Evolutionary conservation across 2,888 invertebrate species (phyloP), one percentile per base, ranked within the genome.

Genomic region (Lampropteryx suffumata): DNA sequence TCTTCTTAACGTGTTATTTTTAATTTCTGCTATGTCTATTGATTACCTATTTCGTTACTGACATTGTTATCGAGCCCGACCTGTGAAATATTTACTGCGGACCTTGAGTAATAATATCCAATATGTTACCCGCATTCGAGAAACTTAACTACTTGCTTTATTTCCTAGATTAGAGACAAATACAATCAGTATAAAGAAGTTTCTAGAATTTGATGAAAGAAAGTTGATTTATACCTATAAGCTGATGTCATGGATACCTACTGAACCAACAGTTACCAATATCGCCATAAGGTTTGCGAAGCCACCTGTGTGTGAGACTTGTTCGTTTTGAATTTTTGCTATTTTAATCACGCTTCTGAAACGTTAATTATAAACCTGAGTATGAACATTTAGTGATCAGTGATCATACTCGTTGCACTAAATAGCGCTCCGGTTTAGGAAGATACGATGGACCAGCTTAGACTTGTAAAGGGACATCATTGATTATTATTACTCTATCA

Each of bases 41-140:
- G 64, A 43, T 43, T 67, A n/a, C n/a, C n/a, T n/a, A 71, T 73
- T 78, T 74, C 71, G 75, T 79, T 76, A 76, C 67, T 73, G 71
- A 73, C 73, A 59, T 69, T 69, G 73, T 75, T 72, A 65, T 47
- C 36, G 35, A 37, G 44, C 51, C n/a, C 34, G 44, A 41, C 36
- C 55, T 36, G 57, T 27, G 47, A 33, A 42, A 7, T 24, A 24
- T 24, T 7, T 24, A 27, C 44, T 45, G 45, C 50, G 50, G 27
- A 13, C 50, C 50, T 11, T 11, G 24, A 14, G 34, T 33, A 14
- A 36, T 41, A 26, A 26, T 36, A 36, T 30, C 9, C 14, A 26
- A n/a, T n/a, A n/a, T n/a, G n/a, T n/a, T n/a, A n/a, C n/a, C n/a
- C n/a, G n/a, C n/a, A n/a, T n/a, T n/a, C n/a, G n/a, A n/a, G n/a